Evolutionary conservation across 2,888 invertebrate genomes (phyloP).

Genomic region (Oxycera nigricornis): DNA sequence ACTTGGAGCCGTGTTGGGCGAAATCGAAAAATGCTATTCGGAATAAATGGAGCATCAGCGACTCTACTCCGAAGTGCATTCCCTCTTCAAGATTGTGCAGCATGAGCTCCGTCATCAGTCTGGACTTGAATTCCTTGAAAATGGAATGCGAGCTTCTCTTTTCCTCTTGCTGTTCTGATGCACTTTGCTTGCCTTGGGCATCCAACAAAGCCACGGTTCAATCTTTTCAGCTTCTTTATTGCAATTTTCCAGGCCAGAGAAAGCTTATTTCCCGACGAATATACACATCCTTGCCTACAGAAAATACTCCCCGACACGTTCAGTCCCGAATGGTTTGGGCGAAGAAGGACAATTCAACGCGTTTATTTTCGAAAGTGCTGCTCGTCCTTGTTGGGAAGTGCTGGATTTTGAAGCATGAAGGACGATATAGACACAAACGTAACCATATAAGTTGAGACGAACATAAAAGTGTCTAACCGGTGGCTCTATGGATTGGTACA

Average conservation of each 20-base stretch:
- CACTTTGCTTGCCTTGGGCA: not conserved
- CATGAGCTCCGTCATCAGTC: slow-evolving; percentile 22
- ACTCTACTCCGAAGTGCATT: not conserved
- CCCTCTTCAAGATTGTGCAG: not conserved
- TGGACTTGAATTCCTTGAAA: slow-evolving; percentile 20
- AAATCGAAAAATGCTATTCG: slow-evolving; percentile 44
- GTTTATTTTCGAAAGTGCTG: not conserved
- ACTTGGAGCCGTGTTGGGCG: slow-evolving; percentile 34
- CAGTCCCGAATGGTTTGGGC: not conserved
- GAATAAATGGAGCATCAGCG: slow-evolving; percentile 7
- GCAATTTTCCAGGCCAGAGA: slow-evolving; percentile 46
- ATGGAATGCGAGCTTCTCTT: slow-evolving; percentile 19
- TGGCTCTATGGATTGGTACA: slow-evolving; percentile 21
- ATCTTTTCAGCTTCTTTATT: slow-evolving; percentile 44
- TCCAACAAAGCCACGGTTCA: not conserved
- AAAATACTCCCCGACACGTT: not conserved
- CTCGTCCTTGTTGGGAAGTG: not conserved
- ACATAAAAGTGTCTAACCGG: slow-evolving; percentile 46
- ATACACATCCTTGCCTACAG: slow-evolving; percentile 9
- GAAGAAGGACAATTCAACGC: slow-evolving; percentile 20
- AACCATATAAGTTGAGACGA: slow-evolving; percentile 43
- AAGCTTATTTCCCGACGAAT: slow-evolving; percentile 42
- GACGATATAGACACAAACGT: slow-evolving; percentile 47
- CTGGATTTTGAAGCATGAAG: slow-evolving; percentile 27
- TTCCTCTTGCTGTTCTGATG: slow-evolving; percentile 11